Base-by-base conservation (phyloP, 2,113 vertebrate species). In the Hippocampus abdominalis region DNA sequence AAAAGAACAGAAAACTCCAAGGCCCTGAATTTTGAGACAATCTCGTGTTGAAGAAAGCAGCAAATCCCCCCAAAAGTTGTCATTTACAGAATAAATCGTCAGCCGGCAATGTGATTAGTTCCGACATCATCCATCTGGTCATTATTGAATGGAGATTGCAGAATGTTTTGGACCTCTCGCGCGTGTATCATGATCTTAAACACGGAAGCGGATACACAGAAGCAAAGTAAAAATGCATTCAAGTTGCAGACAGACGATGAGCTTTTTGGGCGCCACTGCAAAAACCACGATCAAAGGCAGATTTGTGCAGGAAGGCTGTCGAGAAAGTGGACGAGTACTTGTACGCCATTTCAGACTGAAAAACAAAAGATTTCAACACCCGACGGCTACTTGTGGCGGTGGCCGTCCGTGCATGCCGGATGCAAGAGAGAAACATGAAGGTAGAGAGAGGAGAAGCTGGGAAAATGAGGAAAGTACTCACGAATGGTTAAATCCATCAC, bases 401-500 rank as follows among this genome's bases (percentile, higher is more conserved):
- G 88, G 89, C 89, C 85, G 92, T 91, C 89, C 85, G 92, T 91
- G 91, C 92, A 89, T 88, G 91, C 66, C 69, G 74, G 64, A 87
- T 68, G 68, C 81, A 91, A 89, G 62, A 89, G 62, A 93, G 93
- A 89, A 75, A 70, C 53, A 92, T 80, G 79, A 90, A 78, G 66
- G 72, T 56, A 65, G 62, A 10, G 7, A 40, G 40, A 13, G 12
- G 13, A 13, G 5, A 10, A 44, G 40, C 40, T 12, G 53, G 63
- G 62, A 23, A 64, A 27, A 15, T 3, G 56, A 72, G 69, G 91
- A 93, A 94, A 90, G 95, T 99, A 99, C 98, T 99, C 97, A 99
- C 98, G 97, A 98, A 99, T 99, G 93, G 98, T 99, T 98, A 99
- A 98, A 99, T 98, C 97, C 97, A 99, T 98, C 95, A 99, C 98